A percentile compares a stretch with the other conserved stretches of the same genome.
phyloP scores from a whole-genome alignment of 2,797 vertebrate species.

The Enteromius afrohamiltoni region DNA sequence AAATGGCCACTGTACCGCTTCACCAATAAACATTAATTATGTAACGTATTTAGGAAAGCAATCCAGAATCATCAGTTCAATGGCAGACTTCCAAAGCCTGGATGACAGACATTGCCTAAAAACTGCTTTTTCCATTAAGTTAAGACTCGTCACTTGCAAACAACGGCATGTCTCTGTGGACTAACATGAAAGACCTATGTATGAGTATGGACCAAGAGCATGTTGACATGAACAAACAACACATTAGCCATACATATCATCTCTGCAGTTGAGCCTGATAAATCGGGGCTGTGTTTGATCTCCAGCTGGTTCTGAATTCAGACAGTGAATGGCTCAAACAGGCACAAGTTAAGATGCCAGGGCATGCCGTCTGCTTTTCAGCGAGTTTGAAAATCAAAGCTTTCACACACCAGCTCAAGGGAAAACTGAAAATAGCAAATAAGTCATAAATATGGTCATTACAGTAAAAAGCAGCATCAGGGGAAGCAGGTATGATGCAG shows the following conservation, averaged over 20 bases:
- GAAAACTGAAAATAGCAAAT: constrained; percentile 70
- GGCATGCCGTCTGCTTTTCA: constrained; percentile 64
- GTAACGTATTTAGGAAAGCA: constrained; percentile 67
- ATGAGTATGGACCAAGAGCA: constrained; percentile 73
- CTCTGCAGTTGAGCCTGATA: constrained; percentile 73
- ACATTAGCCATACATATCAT: constrained; percentile 76
- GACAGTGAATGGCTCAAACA: constrained; percentile 71
- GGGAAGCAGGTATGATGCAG: constrained; percentile 57
- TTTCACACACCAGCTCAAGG: constrained; percentile 62
- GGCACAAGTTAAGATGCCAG: constrained; percentile 70
- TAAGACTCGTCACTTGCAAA: constrained; percentile 64
- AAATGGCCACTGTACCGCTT: constrained; percentile 60
- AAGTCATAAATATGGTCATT: constrained; percentile 72
- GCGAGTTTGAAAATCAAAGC: constrained; percentile 70
- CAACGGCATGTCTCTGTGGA: constrained; percentile 58
- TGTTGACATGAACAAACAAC: constrained; percentile 80
- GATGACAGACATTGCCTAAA: constrained; percentile 69
- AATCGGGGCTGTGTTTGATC: constrained; percentile 79
- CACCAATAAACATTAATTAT: constrained; percentile 73
- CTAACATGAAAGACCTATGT: constrained; percentile 73
- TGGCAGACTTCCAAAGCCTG: constrained; percentile 65
- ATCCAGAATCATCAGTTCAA: constrained; percentile 64
- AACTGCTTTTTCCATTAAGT: constrained; percentile 65
- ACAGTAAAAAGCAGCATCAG: constrained; percentile 67
- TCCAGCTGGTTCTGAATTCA: constrained; percentile 81